phyloP scores from a whole-genome alignment of 2,888 invertebrate species.

The Nomada lathburiana region DNA sequence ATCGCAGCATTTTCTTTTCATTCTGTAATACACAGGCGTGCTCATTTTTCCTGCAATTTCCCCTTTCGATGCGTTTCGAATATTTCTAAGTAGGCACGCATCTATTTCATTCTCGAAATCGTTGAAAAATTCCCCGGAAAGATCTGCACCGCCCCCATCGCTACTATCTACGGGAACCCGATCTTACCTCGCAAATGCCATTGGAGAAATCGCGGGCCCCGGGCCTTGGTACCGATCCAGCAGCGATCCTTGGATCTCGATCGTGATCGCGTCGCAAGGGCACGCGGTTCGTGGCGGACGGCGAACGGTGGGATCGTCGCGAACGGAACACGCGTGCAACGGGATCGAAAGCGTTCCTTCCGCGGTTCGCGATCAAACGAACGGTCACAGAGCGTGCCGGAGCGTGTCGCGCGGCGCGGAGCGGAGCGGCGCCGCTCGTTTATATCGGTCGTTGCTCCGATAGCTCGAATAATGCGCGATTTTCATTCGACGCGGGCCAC shows the following conservation, averaged over 20 bases:
- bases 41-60: no score
- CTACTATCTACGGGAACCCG: background rate
- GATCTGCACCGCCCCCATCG: no score
- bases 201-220: background rate
- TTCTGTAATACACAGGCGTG: no score
- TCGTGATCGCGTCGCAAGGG: background rate
- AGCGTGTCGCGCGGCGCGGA: constrained; percentile 7
- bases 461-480: constrained; percentile 17
- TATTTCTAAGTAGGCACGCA: no score
- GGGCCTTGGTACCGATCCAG: background rate
- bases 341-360: constrained; percentile 4
- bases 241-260: constrained; percentile 14
- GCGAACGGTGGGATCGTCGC: background rate
- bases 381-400: background rate
- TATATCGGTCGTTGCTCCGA: constrained; percentile 36
- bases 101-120: no score
- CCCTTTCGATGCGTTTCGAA: no score
- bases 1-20: no score
- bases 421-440: background rate
- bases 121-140: no score
- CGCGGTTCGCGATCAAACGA: constrained; percentile 11
- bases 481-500: constrained; percentile 25
- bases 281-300: background rate
- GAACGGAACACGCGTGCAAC: background rate
- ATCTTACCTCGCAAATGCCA: background rate